These are phyloP conservation scores for Sogatella furcifera DNA, from an alignment of 1,140 invertebrate species.

Conservation along the genomic window DNA sequence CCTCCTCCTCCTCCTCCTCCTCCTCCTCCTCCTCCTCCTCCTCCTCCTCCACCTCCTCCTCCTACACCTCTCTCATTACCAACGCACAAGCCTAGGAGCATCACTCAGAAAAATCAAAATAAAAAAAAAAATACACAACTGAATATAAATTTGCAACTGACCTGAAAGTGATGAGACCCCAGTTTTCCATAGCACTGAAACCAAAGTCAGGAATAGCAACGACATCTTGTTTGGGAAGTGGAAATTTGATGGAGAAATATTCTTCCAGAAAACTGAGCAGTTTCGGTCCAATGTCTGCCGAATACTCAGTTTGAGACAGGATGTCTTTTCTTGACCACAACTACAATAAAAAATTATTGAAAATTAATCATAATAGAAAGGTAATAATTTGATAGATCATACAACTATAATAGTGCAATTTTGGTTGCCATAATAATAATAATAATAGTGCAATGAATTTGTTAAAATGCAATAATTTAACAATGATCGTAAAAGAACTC, in stretches of 20 bases:
- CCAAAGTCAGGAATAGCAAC: constrained; percentile 64
- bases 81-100: no score
- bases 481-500: no score
- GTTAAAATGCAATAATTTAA: no score
- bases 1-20: no score
- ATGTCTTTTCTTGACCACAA: constrained; percentile 77
- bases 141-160: constrained; percentile 16
- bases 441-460: no score
- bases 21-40: no score
- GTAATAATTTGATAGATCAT: no score
- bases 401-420: no score
- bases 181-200: constrained; percentile 80
- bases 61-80: no score
- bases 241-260: constrained; percentile 72
- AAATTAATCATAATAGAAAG: neutral
- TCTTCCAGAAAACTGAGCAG: constrained; percentile 72
- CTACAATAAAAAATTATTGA: neutral
- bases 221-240: constrained; percentile 46
- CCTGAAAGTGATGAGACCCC: constrained; percentile 52
- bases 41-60: no score
- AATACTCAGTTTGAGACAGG: constrained; percentile 64
- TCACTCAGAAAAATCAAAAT: neutral
- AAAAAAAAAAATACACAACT: neutral
- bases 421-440: no score
- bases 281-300: constrained; percentile 64